Percentiles rank a stretch among this genome's conserved stretches.
Conservation (phyloP, 2,113 vertebrate species). For the Osmerus mordax region DNA sequence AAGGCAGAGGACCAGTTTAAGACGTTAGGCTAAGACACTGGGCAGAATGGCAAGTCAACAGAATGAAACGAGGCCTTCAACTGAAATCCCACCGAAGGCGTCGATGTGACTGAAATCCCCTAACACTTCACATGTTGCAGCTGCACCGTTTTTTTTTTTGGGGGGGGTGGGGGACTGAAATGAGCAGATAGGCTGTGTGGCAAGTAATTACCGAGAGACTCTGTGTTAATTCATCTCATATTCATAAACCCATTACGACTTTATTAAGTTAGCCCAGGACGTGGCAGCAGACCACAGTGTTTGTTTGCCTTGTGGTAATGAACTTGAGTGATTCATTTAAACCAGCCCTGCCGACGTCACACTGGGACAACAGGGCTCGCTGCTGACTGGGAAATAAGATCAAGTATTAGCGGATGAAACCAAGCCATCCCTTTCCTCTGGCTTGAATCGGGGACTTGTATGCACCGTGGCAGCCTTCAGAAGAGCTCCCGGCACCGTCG, state of each 20-base stretch:
- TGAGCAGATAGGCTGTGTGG: background rate
- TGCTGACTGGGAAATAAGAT: constrained; percentile 60
- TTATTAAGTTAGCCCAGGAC: constrained; percentile 55
- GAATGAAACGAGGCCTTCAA: too few species aligned
- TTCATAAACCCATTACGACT: constrained; percentile 42
- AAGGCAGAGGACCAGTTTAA: too few species aligned
- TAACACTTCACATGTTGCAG: too few species aligned
- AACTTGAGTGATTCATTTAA: constrained; percentile 58
- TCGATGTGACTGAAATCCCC: too few species aligned
- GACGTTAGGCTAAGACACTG: too few species aligned
- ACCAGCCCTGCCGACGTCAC: constrained; percentile 32
- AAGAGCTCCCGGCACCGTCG: constrained; percentile 26
- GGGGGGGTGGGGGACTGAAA: constrained; percentile 12
- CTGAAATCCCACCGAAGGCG: too few species aligned
- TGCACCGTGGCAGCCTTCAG: constrained; percentile 57
- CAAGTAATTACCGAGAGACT: constrained; percentile 37
- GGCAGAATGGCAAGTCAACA: too few species aligned
- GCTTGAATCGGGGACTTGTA: constrained; percentile 60
- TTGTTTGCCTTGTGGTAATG: constrained; percentile 67
- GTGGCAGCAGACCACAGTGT: constrained; percentile 41
- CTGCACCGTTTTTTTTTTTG: background rate
- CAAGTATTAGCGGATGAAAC: constrained; percentile 58
- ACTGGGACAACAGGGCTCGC: constrained; percentile 46
- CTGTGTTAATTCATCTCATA: constrained; percentile 51
- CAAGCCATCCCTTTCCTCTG: constrained; percentile 45